Conservation (phyloP, 2,888 invertebrate genomes). For the Eupithecia subfuscata region DNA sequence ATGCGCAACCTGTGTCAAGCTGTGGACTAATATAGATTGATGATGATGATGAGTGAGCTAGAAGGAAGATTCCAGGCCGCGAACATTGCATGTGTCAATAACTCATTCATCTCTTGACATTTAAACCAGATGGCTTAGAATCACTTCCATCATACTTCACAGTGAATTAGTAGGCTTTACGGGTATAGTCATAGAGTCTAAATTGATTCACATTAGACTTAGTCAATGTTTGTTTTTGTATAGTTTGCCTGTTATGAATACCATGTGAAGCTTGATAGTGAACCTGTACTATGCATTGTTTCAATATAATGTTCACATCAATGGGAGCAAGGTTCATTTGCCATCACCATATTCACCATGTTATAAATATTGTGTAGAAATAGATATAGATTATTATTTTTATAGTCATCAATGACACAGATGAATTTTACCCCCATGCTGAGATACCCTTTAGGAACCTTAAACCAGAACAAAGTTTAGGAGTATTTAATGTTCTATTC, state of each 20-base stretch:
- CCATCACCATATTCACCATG: conserved; percentile 4
- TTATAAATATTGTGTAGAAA: background rate
- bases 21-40: too few relatives aligned
- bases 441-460: background rate
- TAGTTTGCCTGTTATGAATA: conserved; percentile 59
- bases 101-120: conserved; percentile 20
- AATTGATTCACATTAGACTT: conserved; percentile 22
- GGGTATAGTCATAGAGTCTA: conserved; percentile 19
- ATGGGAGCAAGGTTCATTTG: conserved; percentile 23
- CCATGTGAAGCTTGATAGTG: conserved; percentile 55
- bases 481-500: background rate
- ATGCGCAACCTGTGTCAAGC: too few relatives aligned
- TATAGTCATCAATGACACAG: background rate
- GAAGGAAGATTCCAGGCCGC: background rate
- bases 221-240: conserved; percentile 49
- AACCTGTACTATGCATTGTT: conserved; percentile 59
- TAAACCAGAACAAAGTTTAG: background rate
- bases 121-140: conserved; percentile 14
- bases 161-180: conserved; percentile 10
- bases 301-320: conserved; percentile 53
- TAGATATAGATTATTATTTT: background rate
- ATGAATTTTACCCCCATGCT: background rate
- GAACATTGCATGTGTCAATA: background rate
- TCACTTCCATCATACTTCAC: background rate
- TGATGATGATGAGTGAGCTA: too few relatives aligned